These are phyloP conservation scores for Nothobranchius kuhntae DNA, from an alignment of 2,113 vertebrate genomes.

Conservation along the genomic window DNA sequence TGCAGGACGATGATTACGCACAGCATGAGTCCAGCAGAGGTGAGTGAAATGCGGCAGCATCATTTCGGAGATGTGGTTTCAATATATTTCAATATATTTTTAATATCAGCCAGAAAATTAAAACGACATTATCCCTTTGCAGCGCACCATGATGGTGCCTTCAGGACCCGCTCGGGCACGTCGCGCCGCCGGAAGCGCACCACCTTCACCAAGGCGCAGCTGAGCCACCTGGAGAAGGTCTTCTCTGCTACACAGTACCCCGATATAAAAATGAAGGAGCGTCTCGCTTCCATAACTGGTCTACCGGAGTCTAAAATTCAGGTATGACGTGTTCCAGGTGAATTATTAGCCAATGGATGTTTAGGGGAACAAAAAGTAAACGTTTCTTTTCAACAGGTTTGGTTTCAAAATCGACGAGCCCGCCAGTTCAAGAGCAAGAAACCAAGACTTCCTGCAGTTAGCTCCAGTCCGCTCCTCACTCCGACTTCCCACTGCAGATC, in stretches of 20 bases:
- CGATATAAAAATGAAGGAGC: constrained; percentile 80
- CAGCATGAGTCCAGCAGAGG: constrained; percentile 33
- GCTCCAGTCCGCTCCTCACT: background rate
- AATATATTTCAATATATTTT: background rate
- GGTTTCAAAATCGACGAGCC: constrained; percentile 88
- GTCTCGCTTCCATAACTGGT: constrained; percentile 78
- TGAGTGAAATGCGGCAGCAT: constrained; percentile 17
- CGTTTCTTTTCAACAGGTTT: constrained; percentile 77
- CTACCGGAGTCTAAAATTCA: constrained; percentile 88
- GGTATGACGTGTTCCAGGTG: constrained; percentile 55
- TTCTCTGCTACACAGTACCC: constrained; percentile 84
- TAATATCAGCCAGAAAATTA: background rate
- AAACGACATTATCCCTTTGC: background rate
- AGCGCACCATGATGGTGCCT: constrained; percentile 17
- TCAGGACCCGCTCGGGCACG: constrained; percentile 1
- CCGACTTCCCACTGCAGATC: background rate
- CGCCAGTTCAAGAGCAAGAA: constrained; percentile 84
- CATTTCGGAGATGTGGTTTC: background rate
- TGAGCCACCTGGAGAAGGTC: constrained; percentile 81
- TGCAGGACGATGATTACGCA: constrained; percentile 11
- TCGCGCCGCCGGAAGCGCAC: constrained; percentile 77
- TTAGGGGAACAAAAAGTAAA: background rate
- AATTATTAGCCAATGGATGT: no score
- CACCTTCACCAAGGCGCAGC: constrained; percentile 83
- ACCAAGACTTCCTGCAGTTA: background rate